phyloP scores from a whole-genome alignment of 2,113 vertebrate genomes.

The Macroglossus sobrinus region DNA sequence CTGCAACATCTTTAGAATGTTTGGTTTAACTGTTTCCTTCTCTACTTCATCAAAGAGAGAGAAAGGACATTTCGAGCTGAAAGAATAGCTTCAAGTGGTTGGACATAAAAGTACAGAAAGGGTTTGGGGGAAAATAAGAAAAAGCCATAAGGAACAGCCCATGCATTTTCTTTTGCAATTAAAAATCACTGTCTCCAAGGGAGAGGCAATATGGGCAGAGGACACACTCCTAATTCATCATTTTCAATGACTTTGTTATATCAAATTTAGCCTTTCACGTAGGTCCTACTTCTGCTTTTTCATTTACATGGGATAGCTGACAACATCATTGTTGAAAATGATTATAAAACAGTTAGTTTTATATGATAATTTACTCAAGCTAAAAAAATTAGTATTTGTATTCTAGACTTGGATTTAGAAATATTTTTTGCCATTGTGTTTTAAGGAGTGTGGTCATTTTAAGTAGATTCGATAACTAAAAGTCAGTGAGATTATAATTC shows the following conservation, averaged over 20 bases:
- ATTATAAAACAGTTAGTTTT: not conserved
- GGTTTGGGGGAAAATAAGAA: not conserved
- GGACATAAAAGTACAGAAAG: not conserved
- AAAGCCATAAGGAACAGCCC: not conserved
- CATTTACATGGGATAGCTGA: not conserved
- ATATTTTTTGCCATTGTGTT: not conserved
- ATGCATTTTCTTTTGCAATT: not conserved
- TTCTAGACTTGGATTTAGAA: not conserved
- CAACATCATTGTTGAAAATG: not conserved
- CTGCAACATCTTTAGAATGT: fast-evolving
- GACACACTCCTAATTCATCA: not conserved
- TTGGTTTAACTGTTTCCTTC: not conserved
- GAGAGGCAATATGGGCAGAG: not conserved
- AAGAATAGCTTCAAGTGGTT: not conserved
- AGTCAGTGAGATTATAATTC: not conserved
- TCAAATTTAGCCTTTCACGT: not conserved
- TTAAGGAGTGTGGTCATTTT: not conserved
- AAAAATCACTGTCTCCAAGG: not conserved
- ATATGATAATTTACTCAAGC: not conserved
- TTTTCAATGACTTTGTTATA: not conserved
- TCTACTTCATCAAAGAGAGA: not conserved
- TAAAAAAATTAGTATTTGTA: not conserved
- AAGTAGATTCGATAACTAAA: not conserved
- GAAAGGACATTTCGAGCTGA: not conserved
- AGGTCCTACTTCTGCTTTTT: not conserved